Evolutionary conservation across 2,797 vertebrate species (phyloP).

Genomic region (Galagoides demidoff): DNA sequence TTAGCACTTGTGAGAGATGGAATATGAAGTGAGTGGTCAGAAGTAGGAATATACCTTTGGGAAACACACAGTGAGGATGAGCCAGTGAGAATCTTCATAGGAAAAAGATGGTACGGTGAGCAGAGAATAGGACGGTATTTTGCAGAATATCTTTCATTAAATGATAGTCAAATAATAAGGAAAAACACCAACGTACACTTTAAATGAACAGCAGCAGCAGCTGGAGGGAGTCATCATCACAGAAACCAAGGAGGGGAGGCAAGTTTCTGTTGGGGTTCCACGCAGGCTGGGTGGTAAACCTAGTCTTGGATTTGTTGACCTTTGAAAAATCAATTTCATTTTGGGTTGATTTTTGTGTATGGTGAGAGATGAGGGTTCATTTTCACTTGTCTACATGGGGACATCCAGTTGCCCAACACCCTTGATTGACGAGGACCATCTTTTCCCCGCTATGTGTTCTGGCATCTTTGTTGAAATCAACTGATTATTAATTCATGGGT

Average conservation of each 20-base stretch:
- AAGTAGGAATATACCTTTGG: neutral
- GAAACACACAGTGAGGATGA: neutral
- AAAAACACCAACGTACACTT: neutral
- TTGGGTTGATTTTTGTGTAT: neutral
- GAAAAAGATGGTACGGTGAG: neutral
- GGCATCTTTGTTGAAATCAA: neutral
- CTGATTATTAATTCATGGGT: neutral
- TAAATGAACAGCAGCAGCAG: neutral
- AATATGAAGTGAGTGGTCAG: too few species aligned
- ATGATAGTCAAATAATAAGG: neutral
- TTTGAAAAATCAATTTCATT: constrained; percentile 13
- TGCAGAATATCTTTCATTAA: neutral
- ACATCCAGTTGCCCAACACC: neutral
- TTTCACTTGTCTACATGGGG: neutral
- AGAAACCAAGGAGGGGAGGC: neutral
- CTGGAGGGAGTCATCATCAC: neutral
- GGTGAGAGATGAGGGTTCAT: neutral
- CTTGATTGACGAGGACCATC: neutral
- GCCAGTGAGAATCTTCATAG: neutral
- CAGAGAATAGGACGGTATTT: neutral
- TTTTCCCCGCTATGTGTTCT: neutral
- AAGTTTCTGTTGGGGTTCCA: neutral
- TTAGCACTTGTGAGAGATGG: constrained; percentile 2
- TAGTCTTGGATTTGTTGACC: neutral
- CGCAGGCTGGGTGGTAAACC: neutral